phyloP scores from a whole-genome alignment of 2,888 invertebrate genomes.

The Ophraella communa region DNA sequence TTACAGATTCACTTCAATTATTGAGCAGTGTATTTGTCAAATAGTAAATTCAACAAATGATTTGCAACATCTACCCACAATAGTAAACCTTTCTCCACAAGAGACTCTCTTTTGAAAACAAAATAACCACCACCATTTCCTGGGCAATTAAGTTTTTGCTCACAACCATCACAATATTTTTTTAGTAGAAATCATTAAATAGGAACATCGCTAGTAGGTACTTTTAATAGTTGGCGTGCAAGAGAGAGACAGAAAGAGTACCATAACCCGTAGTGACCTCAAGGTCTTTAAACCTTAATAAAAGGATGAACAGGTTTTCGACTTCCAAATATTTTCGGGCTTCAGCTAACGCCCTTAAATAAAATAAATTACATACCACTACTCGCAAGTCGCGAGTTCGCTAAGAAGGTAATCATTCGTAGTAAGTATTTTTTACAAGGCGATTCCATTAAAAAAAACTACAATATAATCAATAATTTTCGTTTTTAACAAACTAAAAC shows the following conservation, averaged over 20 bases:
- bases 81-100: no score
- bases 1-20: no score
- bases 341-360: conserved; percentile 51
- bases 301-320: conserved; percentile 52
- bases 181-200: conserved; percentile 30
- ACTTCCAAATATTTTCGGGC: conserved; percentile 50
- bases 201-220: conserved; percentile 34
- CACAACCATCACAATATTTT: conserved; percentile 17
- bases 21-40: no score
- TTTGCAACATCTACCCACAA: background rate
- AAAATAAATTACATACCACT: conserved; percentile 44
- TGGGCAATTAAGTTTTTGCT: conserved; percentile 17
- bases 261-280: conserved; percentile 44
- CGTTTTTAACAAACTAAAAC: no score
- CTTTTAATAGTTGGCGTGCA: conserved; percentile 28
- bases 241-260: conserved; percentile 31
- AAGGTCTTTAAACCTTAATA: conserved; percentile 52
- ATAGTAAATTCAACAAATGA: background rate
- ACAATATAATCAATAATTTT: no score
- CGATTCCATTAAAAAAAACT: conserved; percentile 5
- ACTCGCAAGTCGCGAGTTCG: conserved; percentile 17
- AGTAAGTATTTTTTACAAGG: conserved; percentile 29
- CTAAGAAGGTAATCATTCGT: conserved; percentile 25
- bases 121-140: conserved; percentile 12
- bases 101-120: background rate